A percentile compares a stretch with the other conserved stretches of the same genome.
phyloP scores from a whole-genome alignment of 2,888 invertebrate species.

The Noctua fimbriata region DNA sequence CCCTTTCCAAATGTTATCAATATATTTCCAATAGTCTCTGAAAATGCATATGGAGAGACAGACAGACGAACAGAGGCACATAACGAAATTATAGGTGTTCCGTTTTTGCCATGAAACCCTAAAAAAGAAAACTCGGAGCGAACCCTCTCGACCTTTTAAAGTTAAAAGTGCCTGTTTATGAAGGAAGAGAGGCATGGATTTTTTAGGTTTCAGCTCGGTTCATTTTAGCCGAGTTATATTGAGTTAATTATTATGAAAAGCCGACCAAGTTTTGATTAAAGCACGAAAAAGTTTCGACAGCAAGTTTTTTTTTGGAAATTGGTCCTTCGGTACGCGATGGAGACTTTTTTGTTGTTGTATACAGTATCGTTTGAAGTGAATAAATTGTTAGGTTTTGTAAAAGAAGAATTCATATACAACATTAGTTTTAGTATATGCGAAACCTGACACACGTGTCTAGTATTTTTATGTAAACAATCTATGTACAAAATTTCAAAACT shows the following conservation, averaged over 20 bases:
- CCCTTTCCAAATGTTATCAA: not conserved
- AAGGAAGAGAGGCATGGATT: conserved; percentile 56
- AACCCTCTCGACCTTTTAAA: conserved; percentile 57
- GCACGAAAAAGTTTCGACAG: conserved; percentile 17
- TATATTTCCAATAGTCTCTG: not conserved
- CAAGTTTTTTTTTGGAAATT: conserved; percentile 10
- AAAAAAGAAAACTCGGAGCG: conserved; percentile 34
- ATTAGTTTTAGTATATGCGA: too few relatives aligned
- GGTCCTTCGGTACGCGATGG: conserved; percentile 26
- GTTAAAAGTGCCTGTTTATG: conserved; percentile 56
- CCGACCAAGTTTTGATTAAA: conserved; percentile 59
- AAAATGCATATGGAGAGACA: not conserved
- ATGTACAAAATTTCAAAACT: too few relatives aligned
- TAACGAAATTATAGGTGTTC: not conserved
- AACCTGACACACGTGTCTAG: too few relatives aligned
- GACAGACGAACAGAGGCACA: not conserved
- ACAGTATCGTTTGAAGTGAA: conserved; percentile 1
- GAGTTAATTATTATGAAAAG: conserved; percentile 62
- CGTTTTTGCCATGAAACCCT: not conserved
- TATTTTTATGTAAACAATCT: too few relatives aligned
- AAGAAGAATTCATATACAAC: too few relatives aligned
- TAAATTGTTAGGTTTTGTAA: not conserved
- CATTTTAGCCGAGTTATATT: conserved; percentile 45
- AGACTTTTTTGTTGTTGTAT: conserved; percentile 2
- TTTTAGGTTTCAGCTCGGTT: conserved; percentile 56